A percentile compares a stretch with the other conserved stretches of the same genome.
phyloP scores from a whole-genome alignment of 2,113 vertebrate genomes.

The Colinus virginianus region DNA sequence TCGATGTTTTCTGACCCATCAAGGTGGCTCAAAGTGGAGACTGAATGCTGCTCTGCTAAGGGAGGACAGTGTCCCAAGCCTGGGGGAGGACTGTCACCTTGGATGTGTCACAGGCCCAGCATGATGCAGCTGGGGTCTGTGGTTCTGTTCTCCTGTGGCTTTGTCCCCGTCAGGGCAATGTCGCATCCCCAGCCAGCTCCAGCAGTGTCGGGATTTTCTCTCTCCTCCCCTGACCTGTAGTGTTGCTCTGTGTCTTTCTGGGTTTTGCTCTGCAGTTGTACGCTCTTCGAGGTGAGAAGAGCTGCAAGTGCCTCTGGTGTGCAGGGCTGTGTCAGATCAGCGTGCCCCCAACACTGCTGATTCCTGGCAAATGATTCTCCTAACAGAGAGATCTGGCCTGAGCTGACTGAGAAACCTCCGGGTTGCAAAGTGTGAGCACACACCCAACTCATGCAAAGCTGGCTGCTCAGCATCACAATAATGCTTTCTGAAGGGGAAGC shows the following conservation, averaged over 20 bases:
- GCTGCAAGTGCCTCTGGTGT: neutral
- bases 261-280: neutral
- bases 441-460: neutral
- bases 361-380: neutral
- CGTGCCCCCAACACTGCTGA: neutral
- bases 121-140: neutral
- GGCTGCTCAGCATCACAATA: neutral
- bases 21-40: neutral
- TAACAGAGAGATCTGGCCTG: neutral
- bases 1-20: neutral
- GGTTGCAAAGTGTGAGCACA: neutral
- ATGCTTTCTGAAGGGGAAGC: neutral
- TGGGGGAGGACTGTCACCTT: neutral
- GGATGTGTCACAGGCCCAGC: neutral
- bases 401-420: neutral
- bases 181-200: neutral
- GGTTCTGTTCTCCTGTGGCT: neutral
- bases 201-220: neutral
- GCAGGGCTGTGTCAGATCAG: neutral
- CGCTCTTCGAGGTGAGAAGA: neutral
- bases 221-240: neutral
- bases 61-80: fast-evolving
- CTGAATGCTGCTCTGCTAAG: neutral
- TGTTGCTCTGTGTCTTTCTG: fast-evolving
- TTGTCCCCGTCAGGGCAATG: neutral